Conservation (phyloP, 2,888 invertebrate genomes). For the Calliopum simillimum region DNA sequence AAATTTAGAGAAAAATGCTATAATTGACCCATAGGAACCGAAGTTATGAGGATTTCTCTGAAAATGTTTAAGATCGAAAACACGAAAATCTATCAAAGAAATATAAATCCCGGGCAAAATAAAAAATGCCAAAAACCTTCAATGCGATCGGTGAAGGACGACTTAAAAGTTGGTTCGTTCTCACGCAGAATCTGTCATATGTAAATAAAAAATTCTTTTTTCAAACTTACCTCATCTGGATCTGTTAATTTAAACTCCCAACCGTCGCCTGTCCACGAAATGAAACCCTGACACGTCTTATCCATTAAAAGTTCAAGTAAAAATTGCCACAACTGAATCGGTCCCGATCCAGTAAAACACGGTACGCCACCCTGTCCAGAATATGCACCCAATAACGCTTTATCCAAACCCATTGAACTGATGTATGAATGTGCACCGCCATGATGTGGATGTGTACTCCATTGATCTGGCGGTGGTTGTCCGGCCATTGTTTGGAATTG, state of each 20-base stretch:
- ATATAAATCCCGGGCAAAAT: neutral
- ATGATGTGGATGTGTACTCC: conserved; percentile 68
- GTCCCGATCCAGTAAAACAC: conserved; percentile 87
- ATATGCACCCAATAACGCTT: conserved; percentile 63
- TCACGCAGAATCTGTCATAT: no score
- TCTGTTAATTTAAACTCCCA: conserved; percentile 99
- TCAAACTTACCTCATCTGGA: conserved; percentile 81
- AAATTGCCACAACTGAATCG: conserved; percentile 99
- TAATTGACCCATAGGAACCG: no score
- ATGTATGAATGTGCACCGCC: conserved; percentile 69
- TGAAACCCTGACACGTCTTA: conserved; percentile 95
- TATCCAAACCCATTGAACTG: conserved; percentile 68
- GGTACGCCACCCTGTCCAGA: conserved; percentile 67
- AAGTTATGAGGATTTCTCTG: neutral
- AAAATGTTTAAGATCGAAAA: neutral
- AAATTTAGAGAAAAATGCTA: neutral
- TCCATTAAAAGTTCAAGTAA: conserved; percentile 93
- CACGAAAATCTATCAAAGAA: neutral
- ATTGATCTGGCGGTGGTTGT: conserved; percentile 70
- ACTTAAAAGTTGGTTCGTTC: no score
- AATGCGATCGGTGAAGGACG: no score
- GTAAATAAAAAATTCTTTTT: neutral
- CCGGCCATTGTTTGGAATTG: conserved; percentile 83
- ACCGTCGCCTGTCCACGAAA: conserved; percentile 98
- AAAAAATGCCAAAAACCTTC: no score